Percentiles rank a stretch among this genome's conserved stretches.
These are phyloP conservation scores for Kryphioiulus occultus DNA, from an alignment of 2,888 invertebrate genomes.

Conservation along the genomic window DNA sequence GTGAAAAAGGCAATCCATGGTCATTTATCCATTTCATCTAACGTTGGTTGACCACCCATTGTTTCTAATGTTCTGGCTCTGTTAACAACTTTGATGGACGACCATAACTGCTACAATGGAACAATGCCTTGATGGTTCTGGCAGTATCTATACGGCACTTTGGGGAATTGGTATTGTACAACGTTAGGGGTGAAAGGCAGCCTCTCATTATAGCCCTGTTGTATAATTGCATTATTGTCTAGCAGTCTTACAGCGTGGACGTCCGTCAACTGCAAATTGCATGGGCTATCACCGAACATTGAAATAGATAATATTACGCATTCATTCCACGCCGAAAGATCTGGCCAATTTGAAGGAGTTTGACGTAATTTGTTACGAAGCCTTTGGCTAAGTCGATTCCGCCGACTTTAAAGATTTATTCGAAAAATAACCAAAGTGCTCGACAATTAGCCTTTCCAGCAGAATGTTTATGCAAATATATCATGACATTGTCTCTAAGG, in stretches of 20 bases:
- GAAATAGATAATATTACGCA: background rate
- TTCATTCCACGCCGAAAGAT: background rate
- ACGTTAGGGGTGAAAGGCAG: background rate
- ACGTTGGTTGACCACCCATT: background rate
- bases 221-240: background rate
- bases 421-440: no score
- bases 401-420: no score
- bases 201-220: background rate
- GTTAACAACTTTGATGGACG: background rate
- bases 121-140: background rate
- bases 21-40: background rate
- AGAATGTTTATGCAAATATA: no score
- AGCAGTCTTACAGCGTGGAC: background rate
- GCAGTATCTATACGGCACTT: background rate
- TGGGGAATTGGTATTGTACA: slow-evolving; percentile 16
- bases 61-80: background rate
- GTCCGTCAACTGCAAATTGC: background rate
- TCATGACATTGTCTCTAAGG: no score
- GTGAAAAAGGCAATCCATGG: background rate
- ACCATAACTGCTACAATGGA: no score
- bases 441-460: no score
- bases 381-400: no score
- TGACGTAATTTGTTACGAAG: background rate
- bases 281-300: background rate
- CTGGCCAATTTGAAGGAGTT: background rate